Base-by-base conservation (phyloP, 1,140 invertebrate species). In the Pinna nobilis region DNA sequence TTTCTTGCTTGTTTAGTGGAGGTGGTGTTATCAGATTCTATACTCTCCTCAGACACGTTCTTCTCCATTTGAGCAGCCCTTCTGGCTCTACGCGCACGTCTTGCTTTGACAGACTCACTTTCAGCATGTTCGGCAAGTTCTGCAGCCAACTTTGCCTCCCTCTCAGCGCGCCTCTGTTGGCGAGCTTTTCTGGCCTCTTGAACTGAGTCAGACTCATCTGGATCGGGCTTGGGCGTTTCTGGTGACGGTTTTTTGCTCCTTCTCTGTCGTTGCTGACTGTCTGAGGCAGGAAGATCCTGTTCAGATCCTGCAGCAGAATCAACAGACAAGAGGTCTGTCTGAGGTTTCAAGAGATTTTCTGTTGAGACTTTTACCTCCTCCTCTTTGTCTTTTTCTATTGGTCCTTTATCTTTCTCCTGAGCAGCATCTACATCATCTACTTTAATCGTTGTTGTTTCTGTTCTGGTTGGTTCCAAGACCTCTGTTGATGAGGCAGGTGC, bases 111-210 rank as follows among this genome's bases (percentile, higher is more conserved):
- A n/a, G 60, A 23, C 39, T 55, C 57, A 9, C 35, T 30, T 15
- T 71, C 44, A 15, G 9, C 18, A 1, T 66, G n/a, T 50, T 63
- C 69, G 18, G 66, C 35, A n/a, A 57, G 51, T 18, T 64, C 69
- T 32, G 59, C 41, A 25, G 28, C 69, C 15, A 49, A 28, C 32
- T 63, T 64, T 51, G 60, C 69, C 28, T 71, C 60, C 20, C 60
- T 64, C 25, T 63, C 59, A 23, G 59, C 59, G 39, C 59, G 39
- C 44, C 59, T 6, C 28, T 32, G 25, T 63, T 25, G 59, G 35
- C 59, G 39, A 15, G 59, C 59, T 44, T 44, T 63, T 44, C 59
- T n/a, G 5, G 59, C 59, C 44, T 63, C 59, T 20, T 63, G 59
- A 5, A 63, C 59, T 37, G 25, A 41, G 28, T 63, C 59, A 37